A percentile compares a stretch with the other conserved stretches of the same genome.
These are phyloP conservation scores for Neogobius melanostomus DNA, from an alignment of 2,113 vertebrate genomes.

Conservation along the genomic window DNA sequence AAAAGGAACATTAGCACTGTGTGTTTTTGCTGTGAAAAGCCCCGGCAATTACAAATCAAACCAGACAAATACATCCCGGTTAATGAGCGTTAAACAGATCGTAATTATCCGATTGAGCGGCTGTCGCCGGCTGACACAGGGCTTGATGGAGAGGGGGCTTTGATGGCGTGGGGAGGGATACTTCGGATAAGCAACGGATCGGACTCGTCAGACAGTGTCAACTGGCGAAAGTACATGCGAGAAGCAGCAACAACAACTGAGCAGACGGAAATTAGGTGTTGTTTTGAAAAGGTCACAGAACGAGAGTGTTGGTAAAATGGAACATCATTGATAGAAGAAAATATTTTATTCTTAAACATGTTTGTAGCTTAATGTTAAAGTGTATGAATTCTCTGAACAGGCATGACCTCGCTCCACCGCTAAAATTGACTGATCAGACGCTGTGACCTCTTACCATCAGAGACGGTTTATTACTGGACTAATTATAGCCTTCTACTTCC, in stretches of 20 bases:
- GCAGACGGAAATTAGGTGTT: conserved; percentile 56
- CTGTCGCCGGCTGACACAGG: conserved; percentile 74
- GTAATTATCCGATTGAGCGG: conserved; percentile 80
- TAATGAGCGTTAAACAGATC: conserved; percentile 78
- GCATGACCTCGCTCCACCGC: too few relatives aligned
- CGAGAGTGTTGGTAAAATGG: conserved; percentile 28
- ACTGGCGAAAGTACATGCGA: conserved; percentile 38
- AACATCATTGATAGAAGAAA: not conserved
- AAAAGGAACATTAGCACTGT: conserved; percentile 48
- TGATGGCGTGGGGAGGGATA: conserved; percentile 21
- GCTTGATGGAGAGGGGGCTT: conserved; percentile 62
- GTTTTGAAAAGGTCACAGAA: conserved; percentile 54
- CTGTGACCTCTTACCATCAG: too few relatives aligned
- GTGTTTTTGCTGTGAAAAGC: conserved; percentile 66
- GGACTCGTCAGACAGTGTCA: conserved; percentile 55
- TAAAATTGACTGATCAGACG: too few relatives aligned
- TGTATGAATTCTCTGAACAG: too few relatives aligned
- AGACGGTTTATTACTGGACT: too few relatives aligned
- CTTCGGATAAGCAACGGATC: conserved; percentile 39
- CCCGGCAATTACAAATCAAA: conserved; percentile 75
- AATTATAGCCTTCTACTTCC: too few relatives aligned
- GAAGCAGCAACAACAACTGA: conserved; percentile 21
- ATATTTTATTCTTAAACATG: too few relatives aligned
- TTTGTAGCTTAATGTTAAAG: too few relatives aligned
- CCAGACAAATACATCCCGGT: conserved; percentile 70